Percentiles rank a stretch among this genome's conserved stretches.
Conservation (phyloP, 2,113 vertebrate species). For the Lonchura striata region DNA sequence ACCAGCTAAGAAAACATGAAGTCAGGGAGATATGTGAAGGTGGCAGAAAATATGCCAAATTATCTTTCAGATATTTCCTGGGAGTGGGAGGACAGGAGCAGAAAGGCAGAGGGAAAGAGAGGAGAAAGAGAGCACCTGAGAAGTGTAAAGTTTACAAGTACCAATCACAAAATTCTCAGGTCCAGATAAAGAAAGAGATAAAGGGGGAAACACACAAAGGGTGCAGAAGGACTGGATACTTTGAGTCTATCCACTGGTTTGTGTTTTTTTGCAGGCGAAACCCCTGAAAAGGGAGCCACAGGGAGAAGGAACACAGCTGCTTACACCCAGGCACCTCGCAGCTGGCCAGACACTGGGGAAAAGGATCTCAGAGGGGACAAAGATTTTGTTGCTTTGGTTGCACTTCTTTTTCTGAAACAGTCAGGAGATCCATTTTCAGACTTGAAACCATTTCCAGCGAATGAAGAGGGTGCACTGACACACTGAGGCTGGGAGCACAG, state of each 20-base stretch:
- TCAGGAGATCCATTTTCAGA: neutral
- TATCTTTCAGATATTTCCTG: constrained; percentile 55
- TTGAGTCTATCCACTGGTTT: neutral
- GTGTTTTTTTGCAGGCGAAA: neutral
- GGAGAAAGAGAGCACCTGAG: neutral
- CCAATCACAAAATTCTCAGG: neutral
- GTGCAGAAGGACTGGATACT: neutral
- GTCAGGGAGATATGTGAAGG: constrained; percentile 39
- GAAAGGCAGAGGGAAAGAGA: neutral
- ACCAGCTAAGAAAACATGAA: constrained; percentile 69
- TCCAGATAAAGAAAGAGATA: neutral
- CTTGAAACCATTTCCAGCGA: neutral
- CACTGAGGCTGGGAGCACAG: neutral
- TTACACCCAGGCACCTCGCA: neutral
- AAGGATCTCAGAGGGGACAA: neutral
- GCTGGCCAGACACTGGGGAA: neutral
- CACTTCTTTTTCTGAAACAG: neutral
- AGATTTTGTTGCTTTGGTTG: neutral
- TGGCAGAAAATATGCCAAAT: constrained; percentile 57
- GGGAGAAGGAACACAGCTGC: neutral
- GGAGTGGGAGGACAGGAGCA: constrained; percentile 38
- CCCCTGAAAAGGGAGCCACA: neutral
- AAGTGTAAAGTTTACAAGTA: neutral
- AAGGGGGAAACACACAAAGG: neutral
- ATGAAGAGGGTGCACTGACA: neutral